phyloP scores from a whole-genome alignment of 2,113 vertebrate species.

The Podiceps cristatus region DNA sequence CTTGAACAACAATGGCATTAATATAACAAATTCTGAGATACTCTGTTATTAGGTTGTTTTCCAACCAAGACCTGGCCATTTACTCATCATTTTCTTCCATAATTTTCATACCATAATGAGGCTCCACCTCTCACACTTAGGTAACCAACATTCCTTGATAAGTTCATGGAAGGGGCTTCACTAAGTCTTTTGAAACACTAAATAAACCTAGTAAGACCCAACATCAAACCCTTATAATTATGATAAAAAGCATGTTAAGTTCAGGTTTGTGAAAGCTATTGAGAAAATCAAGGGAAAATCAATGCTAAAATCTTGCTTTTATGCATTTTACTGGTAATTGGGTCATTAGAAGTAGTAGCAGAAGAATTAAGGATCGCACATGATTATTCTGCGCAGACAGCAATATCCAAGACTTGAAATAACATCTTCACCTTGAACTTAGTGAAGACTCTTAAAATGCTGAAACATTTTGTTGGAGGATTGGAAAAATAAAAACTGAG shows the following conservation, averaged over 20 bases:
- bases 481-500: background rate
- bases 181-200: conserved; percentile 18
- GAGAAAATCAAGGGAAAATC: conserved; percentile 55
- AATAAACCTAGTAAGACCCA: conserved; percentile 17
- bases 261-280: conserved; percentile 42
- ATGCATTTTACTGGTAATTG: conserved; percentile 67
- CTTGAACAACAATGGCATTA: background rate
- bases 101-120: background rate
- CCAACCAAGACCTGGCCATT: background rate
- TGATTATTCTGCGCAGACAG: conserved; percentile 7
- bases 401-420: conserved; percentile 41
- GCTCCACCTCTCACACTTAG: background rate
- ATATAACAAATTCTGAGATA: background rate
- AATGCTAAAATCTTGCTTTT: conserved; percentile 62
- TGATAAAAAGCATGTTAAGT: conserved; percentile 19
- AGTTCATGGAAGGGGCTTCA: conserved; percentile 20
- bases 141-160: background rate
- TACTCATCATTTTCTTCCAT: background rate
- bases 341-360: conserved; percentile 50
- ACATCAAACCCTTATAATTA: conserved; percentile 37
- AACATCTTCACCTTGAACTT: conserved; percentile 66
- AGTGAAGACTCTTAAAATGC: background rate
- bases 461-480: background rate
- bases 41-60: background rate
- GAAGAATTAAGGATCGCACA: conserved; percentile 30